A percentile compares a stretch with the other conserved stretches of the same genome.
These are phyloP conservation scores for Gerosis bhagava DNA, from an alignment of 2,888 invertebrate genomes.

Conservation along the genomic window DNA sequence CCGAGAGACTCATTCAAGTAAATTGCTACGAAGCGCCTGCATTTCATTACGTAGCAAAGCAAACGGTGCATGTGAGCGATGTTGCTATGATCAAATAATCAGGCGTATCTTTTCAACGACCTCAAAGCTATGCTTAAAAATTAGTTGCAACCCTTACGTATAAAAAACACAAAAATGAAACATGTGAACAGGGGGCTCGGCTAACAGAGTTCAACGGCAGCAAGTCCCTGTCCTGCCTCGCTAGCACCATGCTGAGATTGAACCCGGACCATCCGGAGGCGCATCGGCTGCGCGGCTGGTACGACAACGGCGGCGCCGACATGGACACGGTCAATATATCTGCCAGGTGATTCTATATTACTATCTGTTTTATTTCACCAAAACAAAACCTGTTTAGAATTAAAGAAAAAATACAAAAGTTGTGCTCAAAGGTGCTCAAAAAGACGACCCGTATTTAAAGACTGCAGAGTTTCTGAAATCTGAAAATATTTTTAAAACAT, in stretches of 20 bases:
- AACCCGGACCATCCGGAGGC: conserved; percentile 96
- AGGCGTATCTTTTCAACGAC: conserved; percentile 4
- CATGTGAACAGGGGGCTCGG: conserved; percentile 83
- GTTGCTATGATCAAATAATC: conserved; percentile 11
- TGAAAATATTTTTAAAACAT: too few species aligned
- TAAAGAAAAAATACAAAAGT: too few species aligned
- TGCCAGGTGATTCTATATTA: too few species aligned
- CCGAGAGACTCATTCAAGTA: too few species aligned
- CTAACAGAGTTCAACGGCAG: conserved; percentile 95
- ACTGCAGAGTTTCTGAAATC: too few species aligned
- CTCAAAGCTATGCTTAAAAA: too few species aligned
- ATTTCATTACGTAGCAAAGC: conserved; percentile 6
- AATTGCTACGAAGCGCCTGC: conserved; percentile 18
- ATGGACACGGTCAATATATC: conserved; percentile 86
- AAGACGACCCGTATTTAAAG: too few species aligned
- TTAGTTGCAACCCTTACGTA: too few species aligned
- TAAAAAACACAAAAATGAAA: too few species aligned
- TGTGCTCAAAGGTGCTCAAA: too few species aligned
- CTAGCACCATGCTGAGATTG: conserved; percentile 85
- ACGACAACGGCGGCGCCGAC: conserved; percentile 88
- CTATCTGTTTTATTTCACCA: too few species aligned
- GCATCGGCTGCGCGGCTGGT: conserved; percentile 95
- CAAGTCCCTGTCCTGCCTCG: conserved; percentile 84
- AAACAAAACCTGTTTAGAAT: too few species aligned
- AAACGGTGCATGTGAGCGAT: not conserved